phyloP scores from a whole-genome alignment of 2,113 vertebrate genomes.

The Acrocephalus arundinaceus region DNA sequence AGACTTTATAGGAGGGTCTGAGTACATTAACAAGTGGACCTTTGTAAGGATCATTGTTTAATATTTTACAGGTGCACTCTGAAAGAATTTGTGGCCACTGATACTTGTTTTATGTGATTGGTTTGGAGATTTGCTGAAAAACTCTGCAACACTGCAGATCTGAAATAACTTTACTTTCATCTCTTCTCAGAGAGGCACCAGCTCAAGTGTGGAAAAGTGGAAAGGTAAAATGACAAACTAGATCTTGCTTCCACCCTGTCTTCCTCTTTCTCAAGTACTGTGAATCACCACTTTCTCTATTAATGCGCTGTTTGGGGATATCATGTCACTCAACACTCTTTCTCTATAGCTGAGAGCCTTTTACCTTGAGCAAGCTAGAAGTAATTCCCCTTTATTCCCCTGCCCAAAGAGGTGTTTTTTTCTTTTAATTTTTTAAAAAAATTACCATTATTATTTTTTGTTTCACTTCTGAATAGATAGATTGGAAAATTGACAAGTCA shows the following conservation, averaged over 20 bases:
- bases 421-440: accelerated
- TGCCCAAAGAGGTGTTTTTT: not conserved
- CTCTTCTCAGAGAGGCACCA: not conserved
- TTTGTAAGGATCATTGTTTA: not conserved
- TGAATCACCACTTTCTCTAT: not conserved
- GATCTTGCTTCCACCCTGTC: not conserved
- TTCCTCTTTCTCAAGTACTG: not conserved
- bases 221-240: not conserved
- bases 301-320: not conserved
- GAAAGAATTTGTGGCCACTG: not conserved
- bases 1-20: not conserved
- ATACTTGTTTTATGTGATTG: not conserved
- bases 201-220: not conserved
- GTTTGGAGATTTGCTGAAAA: not conserved
- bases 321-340: not conserved
- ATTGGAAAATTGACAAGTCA: not conserved
- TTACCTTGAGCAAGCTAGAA: not conserved
- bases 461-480: not conserved
- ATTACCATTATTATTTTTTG: accelerated
- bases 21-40: not conserved
- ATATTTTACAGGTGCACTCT: not conserved
- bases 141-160: not conserved
- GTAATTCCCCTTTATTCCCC: not conserved
- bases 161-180: not conserved
- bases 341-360: not conserved